Evolutionary conservation across 2,797 vertebrate species (phyloP), one percentile per base, ranked within the genome.

Genomic region (Amazona finschi): DNA sequence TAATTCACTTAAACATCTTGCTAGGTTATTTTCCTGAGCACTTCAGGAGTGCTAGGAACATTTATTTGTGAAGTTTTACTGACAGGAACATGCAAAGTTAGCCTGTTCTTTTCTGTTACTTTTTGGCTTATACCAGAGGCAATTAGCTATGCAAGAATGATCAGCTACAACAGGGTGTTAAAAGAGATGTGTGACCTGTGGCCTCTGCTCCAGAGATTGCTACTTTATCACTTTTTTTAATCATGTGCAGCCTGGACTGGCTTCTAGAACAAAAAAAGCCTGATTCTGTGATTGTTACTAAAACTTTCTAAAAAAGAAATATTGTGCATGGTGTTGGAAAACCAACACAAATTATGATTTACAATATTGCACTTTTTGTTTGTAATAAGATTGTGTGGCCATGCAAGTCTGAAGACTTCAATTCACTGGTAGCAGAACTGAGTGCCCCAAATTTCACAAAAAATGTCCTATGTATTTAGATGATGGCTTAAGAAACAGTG

Each of bases 61-160:
- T 85, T 92, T 69, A 24, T 92, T 89, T 38, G 74, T 55, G 46
- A 52, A 77, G 36, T 69, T 85, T 96, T 87, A 84, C 82, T 46
- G 50, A 77, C 2, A 15, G 6, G 6, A 94, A 89, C 41, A 64
- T 64, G 31, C 9, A 20, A 88, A n/a, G 33, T 57, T 66, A 74
- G 49, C 61, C 64, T 66, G 46, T 60, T 38, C 89, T 95, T 77
- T 78, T 74, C 88, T 67, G 39, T 92, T 85, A 77, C 70, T 55
- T 77, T 91, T 93, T 86, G 72, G 72, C 90, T 93, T 92, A 84
- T 66, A 87, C 20, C 31, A 64, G 36, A 53, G 70, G 76, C 82
- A 90, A 94, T 86, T 94, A 95, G 71, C 49, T 72, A 61, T 77
- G 75, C 57, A 61, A 94, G 89, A 31, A 95, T 70, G 60, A 95